phyloP scores from a whole-genome alignment of 2,113 vertebrate genomes.

The Chloebia gouldiae region DNA sequence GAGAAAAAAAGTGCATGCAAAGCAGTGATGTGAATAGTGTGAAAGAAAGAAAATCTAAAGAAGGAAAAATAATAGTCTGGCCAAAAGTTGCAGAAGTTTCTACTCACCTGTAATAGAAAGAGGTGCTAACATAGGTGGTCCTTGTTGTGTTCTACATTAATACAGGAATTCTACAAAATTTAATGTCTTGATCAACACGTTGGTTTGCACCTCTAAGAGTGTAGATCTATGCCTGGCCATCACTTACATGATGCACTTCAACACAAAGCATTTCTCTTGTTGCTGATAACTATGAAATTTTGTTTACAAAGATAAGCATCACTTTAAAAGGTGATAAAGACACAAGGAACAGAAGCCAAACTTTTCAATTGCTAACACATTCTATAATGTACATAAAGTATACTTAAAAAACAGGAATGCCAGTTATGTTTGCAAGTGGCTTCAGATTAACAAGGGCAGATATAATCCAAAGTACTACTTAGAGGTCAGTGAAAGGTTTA shows the following conservation, averaged over 20 bases:
- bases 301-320: not conserved
- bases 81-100: not conserved
- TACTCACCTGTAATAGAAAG: not conserved
- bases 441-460: conserved; percentile 27
- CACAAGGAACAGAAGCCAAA: not conserved
- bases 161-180: not conserved
- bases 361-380: not conserved
- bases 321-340: not conserved
- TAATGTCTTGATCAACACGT: not conserved
- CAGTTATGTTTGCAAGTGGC: conserved; percentile 28
- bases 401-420: not conserved
- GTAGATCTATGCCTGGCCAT: not conserved
- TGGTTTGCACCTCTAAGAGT: not conserved
- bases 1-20: not conserved
- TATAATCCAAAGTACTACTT: conserved; percentile 40
- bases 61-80: not conserved
- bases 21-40: not conserved
- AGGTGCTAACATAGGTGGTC: not conserved
- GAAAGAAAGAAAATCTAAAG: not conserved
- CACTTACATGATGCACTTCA: not conserved
- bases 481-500: conserved; percentile 36
- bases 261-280: not conserved
- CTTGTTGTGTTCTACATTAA: not conserved
- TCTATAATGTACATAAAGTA: not conserved
- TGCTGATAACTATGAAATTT: not conserved